Evolutionary conservation across 2,888 invertebrate genomes (phyloP), one percentile per base, ranked within the genome.

Genomic region (Heteropelma amictum): DNA sequence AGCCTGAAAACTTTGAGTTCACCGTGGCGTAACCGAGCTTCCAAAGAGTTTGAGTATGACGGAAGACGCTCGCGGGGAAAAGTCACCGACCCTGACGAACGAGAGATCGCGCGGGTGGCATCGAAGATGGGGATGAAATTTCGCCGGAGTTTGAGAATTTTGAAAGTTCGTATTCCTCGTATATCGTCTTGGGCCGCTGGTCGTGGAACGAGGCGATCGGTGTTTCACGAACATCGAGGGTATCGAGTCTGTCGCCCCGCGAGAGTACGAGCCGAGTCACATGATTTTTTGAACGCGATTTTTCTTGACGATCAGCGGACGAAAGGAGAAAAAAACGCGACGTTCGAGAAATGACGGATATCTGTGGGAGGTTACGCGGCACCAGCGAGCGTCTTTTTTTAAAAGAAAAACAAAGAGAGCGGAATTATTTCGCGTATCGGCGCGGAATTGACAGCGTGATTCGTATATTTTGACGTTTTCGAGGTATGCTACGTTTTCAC

Each of bases 61-160:
- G 54, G 28, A 45, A 42, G n/a, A n/a, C n/a, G 14, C 38, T 54
- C 58, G 68, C 14, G 21, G 51, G 56, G 58, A 72, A 76, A 72
- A 76, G 68, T 76, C 68, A 68, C 68, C 38, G 67, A 72, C 38
- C 76, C 58, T 68, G 67, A 76, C 72, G 72, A 68, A 76, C 68
- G 72, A 47, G 69, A 51, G 67, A 38, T 30, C 35, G 58, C 28
- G 33, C 28, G 17, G 49, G n/a, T 64, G 60, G 65, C 69, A 47
- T 53, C 51, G 71, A 49, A 60, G 67, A 67, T 28, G 28, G 30
- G 19, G 35, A 38, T 45, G n/a, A n/a, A n/a, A n/a, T n/a, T n/a
- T n/a, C n/a, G n/a, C n/a, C n/a, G n/a, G 49, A 63, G 63, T 67
- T 63, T 63, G 68, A 58, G 38, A 72, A 76, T 76, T 76, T 76